Evolutionary conservation across 2,113 vertebrate species (phyloP).

Genomic region (Centropristis striata): DNA sequence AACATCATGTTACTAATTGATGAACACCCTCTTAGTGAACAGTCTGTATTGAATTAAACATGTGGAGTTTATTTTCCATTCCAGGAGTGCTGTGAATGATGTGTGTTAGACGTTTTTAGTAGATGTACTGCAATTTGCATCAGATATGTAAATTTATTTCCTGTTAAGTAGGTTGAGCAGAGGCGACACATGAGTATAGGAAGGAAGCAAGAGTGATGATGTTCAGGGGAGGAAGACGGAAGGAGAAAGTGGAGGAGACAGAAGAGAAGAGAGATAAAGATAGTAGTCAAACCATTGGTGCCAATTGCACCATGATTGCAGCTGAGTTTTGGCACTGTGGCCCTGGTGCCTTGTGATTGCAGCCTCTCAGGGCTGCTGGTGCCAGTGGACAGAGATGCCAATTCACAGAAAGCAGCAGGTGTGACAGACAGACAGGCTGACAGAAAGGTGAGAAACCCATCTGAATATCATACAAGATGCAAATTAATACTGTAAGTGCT

Average conservation of each 20-base stretch:
- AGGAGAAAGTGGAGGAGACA: conserved; percentile 23
- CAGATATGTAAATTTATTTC: conserved; percentile 66
- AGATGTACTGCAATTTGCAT: conserved; percentile 69
- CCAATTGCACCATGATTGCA: conserved; percentile 65
- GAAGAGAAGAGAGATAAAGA: neutral
- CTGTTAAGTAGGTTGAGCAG: conserved; percentile 59
- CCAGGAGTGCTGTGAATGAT: conserved; percentile 53
- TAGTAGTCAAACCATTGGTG: conserved; percentile 36
- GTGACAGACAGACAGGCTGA: too few relatives aligned
- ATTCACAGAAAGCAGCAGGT: conserved; percentile 32
- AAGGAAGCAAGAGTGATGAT: conserved; percentile 33
- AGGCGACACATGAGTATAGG: neutral
- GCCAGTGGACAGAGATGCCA: conserved; percentile 16
- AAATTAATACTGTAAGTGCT: neutral
- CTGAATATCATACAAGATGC: neutral
- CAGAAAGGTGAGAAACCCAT: conserved; percentile 10
- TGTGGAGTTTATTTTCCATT: conserved; percentile 58
- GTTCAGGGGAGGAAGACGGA: conserved; percentile 8
- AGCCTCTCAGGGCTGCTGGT: conserved; percentile 47
- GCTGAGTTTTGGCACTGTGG: conserved; percentile 56
- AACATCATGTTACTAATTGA: conserved; percentile 82
- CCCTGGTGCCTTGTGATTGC: conserved; percentile 50
- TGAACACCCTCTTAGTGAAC: conserved; percentile 66
- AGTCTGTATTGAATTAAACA: conserved; percentile 73
- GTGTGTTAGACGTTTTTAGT: conserved; percentile 50